Percentiles rank a stretch among this genome's conserved stretches.
Conservation (phyloP, 2,113 vertebrate genomes). For the Onychorhynchus coronatus region DNA sequence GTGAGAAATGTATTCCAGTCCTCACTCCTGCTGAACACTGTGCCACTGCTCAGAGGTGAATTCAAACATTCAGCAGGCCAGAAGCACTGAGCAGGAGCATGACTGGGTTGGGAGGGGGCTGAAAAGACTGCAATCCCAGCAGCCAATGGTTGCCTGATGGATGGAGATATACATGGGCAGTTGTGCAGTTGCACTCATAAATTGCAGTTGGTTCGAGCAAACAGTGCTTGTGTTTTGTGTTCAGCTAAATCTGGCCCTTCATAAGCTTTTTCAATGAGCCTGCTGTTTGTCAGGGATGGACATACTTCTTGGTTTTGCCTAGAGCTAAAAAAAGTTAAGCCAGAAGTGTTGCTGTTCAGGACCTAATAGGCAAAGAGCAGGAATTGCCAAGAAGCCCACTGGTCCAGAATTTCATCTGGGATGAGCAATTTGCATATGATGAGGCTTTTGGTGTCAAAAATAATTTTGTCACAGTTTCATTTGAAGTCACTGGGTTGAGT, state of each 20-base stretch:
- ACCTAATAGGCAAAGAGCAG: not conserved
- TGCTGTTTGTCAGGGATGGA: conserved; percentile 18
- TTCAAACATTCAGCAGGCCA: not conserved
- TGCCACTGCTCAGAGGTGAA: not conserved
- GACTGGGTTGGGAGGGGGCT: not conserved
- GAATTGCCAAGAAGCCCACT: not conserved
- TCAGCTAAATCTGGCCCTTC: conserved; percentile 39
- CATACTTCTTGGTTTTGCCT: conserved; percentile 47
- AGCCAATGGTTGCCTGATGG: not conserved
- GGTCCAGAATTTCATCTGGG: not conserved
- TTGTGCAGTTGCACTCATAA: not conserved
- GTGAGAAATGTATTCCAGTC: not conserved
- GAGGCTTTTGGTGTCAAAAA: not conserved
- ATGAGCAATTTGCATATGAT: not conserved
- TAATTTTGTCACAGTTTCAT: not conserved
- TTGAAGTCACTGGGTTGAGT: not conserved
- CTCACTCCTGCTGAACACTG: not conserved
- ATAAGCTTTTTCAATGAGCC: conserved; percentile 38
- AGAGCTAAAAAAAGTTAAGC: conserved; percentile 22
- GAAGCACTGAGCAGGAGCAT: not conserved
- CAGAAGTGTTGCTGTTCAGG: conserved; percentile 7
- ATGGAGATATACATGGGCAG: not conserved
- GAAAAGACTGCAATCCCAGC: not conserved
- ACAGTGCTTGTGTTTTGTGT: conserved; percentile 7
- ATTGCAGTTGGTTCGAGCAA: not conserved